Percentiles rank a stretch among this genome's conserved stretches.
Conservation (phyloP, 2,888 invertebrate species). For the Drosophila paracracens region DNA sequence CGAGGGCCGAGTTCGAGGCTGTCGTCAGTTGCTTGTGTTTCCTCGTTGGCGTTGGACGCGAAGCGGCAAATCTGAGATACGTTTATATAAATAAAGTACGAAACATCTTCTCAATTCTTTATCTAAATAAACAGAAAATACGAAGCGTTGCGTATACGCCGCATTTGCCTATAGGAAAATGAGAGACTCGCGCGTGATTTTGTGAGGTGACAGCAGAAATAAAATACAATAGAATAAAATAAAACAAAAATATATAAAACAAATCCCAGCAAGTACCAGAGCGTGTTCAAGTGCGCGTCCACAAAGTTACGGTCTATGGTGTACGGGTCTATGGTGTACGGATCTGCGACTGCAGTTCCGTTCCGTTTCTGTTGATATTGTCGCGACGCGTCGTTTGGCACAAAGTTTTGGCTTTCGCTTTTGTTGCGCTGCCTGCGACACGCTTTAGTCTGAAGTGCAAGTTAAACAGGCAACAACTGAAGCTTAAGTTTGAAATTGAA, state of each 20-base stretch:
- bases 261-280: constrained; percentile 61
- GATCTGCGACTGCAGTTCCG: constrained; percentile 24
- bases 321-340: constrained; percentile 4
- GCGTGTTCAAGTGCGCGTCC: constrained; percentile 64
- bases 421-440: constrained; percentile 46
- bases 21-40: constrained; percentile 74
- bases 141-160: constrained; percentile 37
- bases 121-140: constrained; percentile 36
- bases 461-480: constrained; percentile 43
- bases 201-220: constrained; percentile 9
- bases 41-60: constrained; percentile 71
- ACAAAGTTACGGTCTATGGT: constrained; percentile 27
- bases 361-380: constrained; percentile 10
- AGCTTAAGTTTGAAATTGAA: constrained; percentile 36
- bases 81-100: constrained; percentile 7
- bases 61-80: constrained; percentile 43
- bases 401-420: constrained; percentile 58
- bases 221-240: neutral
- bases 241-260: constrained; percentile 22
- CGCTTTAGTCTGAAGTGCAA: constrained; percentile 39
- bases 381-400: constrained; percentile 26
- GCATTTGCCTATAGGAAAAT: constrained; percentile 19
- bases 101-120: constrained; percentile 24
- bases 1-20: constrained; percentile 37
- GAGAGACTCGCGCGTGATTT: constrained; percentile 27